Evolutionary conservation across 2,888 invertebrate genomes (phyloP), one percentile per base, ranked within the genome.

Genomic region (Macaria notata): DNA sequence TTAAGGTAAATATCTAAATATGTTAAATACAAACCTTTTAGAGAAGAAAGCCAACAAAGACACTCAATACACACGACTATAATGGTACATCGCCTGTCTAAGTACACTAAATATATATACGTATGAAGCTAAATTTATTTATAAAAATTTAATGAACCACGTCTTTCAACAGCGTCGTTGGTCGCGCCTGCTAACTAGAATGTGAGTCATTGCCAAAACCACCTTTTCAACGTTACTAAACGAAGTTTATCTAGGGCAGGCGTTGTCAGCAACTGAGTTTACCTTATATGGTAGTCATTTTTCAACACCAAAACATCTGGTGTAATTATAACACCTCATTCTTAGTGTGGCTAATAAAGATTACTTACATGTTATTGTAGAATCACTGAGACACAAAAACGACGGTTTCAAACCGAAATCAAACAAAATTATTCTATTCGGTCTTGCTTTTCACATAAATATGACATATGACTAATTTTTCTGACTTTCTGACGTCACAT

Each of bases 221-320:
- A 68, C 54, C 73, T 71, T 68, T 71, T 62, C 65, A 72, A 65
- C 69, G 62, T 64, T 68, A 56, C 54, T 66, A 70, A 69, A 69
- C 63, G 54, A 65, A 70, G 65, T 71, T 66, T 76, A 86, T 72
- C 79, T 88, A 78, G 86, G 84, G 72, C 84, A 82, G 70, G 72
- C 76, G 70, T 68, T 77, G 79, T 72, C 78, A 76, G 36, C 70
- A 67, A 68, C 71, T 63, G 68, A 72, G 74, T 83, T 73, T 79
- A 68, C 88, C 88, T 54, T 86, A 73, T 61, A 88, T 58, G 88
- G 88, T 66, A 62, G 65, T 69, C 62, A 70, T 80, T 84, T 84
- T 64, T 53, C 63, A 47, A 61, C 63, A 70, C 66, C 57, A 39
- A 45, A 68, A 70, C 84, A 80, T 66, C 80, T 81, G 83, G 56